Conservation (phyloP, 2,888 invertebrate species). For the Hololepta plana region DNA sequence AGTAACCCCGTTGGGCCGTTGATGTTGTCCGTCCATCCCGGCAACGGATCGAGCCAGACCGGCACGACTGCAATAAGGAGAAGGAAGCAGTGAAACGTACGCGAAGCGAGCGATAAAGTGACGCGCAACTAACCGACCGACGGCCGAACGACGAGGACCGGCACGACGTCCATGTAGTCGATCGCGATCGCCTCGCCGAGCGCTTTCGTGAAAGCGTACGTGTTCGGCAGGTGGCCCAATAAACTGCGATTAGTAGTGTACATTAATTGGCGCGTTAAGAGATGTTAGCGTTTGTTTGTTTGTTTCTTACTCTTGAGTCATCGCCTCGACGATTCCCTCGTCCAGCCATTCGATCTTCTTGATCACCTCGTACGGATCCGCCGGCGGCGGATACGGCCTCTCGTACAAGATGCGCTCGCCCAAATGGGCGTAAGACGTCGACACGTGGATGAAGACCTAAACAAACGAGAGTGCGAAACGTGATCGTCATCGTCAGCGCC, state of each 20-base stretch:
- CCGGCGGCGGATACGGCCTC: slow-evolving; percentile 70
- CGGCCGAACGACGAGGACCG: slow-evolving; percentile 65
- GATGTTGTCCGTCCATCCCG: slow-evolving; percentile 86
- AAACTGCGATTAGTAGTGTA: slow-evolving; percentile 1
- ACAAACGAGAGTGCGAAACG: slow-evolving; percentile 7
- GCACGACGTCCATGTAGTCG: slow-evolving; percentile 58
- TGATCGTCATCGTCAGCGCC: too few relatives aligned
- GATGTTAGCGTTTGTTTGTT: slow-evolving; percentile 1
- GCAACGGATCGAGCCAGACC: slow-evolving; percentile 64
- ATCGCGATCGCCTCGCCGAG: slow-evolving; percentile 70
- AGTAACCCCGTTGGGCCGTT: slow-evolving; percentile 81
- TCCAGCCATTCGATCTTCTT: slow-evolving; percentile 64
- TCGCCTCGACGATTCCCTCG: slow-evolving; percentile 44
- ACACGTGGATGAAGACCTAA: slow-evolving; percentile 59
- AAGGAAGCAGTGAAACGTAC: slow-evolving; percentile 63
- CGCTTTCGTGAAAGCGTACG: slow-evolving; percentile 88
- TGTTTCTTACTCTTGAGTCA: slow-evolving; percentile 37
- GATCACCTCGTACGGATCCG: slow-evolving; percentile 56
- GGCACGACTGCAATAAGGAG: slow-evolving; percentile 52
- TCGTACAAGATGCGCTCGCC: slow-evolving; percentile 66
- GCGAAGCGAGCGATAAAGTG: slow-evolving; percentile 61
- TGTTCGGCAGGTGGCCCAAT: slow-evolving; percentile 65
- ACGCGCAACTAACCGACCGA: slow-evolving; percentile 53
- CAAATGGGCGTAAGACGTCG: slow-evolving; percentile 84
- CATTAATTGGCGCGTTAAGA: background rate